Evolutionary conservation across 1,140 invertebrate genomes (phyloP).

Genomic region (Potamilus streckersoni): DNA sequence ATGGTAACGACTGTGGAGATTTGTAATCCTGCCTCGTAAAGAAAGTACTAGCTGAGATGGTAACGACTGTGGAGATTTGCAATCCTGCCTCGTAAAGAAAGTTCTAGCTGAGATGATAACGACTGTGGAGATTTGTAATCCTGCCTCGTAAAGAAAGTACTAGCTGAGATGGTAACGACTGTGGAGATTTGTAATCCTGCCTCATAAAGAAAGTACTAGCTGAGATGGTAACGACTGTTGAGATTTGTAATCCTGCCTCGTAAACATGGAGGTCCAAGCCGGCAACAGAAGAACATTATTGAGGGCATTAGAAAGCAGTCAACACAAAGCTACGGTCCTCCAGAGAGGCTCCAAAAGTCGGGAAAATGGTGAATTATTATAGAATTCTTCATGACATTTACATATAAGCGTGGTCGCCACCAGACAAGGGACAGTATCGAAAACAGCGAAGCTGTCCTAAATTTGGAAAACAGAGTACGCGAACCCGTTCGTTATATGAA

Average conservation of each 20-base stretch:
- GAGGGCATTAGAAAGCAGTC: conserved; percentile 11
- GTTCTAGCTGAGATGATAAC: not conserved
- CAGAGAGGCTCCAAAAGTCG: conserved; percentile 9
- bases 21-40: conserved; percentile 16
- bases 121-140: conserved; percentile 10
- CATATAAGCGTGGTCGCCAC: too few relatives aligned
- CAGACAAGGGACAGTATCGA: too few relatives aligned
- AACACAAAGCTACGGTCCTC: conserved; percentile 6
- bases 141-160: conserved; percentile 2
- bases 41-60: conserved; percentile 1
- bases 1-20: conserved; percentile 1
- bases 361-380: not conserved
- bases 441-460: too few relatives aligned
- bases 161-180: conserved; percentile 1
- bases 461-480: too few relatives aligned
- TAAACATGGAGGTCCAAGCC: conserved; percentile 8
- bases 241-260: conserved; percentile 11
- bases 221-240: not conserved
- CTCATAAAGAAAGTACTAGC: conserved; percentile 6
- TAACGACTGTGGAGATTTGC: conserved; percentile 5
- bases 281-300: conserved; percentile 20
- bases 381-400: too few relatives aligned
- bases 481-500: too few relatives aligned
- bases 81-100: conserved; percentile 10
- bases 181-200: conserved; percentile 7